Evolutionary conservation across 2,797 vertebrate species (phyloP).

Genomic region (Streptopelia turtur): DNA sequence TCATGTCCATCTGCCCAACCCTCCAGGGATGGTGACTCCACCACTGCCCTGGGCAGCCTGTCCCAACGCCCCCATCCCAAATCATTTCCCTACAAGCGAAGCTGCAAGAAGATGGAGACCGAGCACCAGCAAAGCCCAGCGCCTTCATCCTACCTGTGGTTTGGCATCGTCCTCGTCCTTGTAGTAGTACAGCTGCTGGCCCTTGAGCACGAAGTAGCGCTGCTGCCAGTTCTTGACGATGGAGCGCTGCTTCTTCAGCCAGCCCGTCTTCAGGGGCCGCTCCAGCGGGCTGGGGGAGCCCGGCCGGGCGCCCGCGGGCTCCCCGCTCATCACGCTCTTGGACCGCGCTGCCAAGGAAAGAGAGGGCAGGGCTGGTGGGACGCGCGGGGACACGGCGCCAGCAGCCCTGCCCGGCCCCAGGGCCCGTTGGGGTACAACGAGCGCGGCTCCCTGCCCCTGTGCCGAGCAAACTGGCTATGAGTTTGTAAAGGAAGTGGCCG

Average conservation of each 20-base stretch:
- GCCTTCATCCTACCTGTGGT: slow-evolving; percentile 81
- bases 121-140: neutral
- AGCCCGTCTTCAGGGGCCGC: slow-evolving; percentile 90
- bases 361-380: neutral
- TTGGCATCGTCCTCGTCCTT: slow-evolving; percentile 92
- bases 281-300: slow-evolving; percentile 79
- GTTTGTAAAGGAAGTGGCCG: slow-evolving; percentile 78
- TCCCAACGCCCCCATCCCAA: neutral
- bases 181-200: slow-evolving; percentile 89
- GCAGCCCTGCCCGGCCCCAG: neutral
- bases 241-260: slow-evolving; percentile 94
- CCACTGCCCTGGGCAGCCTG: too few relatives aligned
- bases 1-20: too few relatives aligned
- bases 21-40: too few relatives aligned
- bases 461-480: slow-evolving; percentile 31
- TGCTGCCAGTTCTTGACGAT: slow-evolving; percentile 97
- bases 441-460: neutral
- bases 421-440: too few relatives aligned
- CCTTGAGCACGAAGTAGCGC: slow-evolving; percentile 90
- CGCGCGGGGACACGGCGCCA: accelerated
- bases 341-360: slow-evolving; percentile 83
- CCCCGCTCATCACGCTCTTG: slow-evolving; percentile 87
- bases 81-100: neutral
- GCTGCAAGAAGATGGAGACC: accelerated
- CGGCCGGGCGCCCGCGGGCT: slow-evolving; percentile 63